Base-by-base conservation (phyloP, 1,140 invertebrate species). In the Ceratoteleas bidentatus region DNA sequence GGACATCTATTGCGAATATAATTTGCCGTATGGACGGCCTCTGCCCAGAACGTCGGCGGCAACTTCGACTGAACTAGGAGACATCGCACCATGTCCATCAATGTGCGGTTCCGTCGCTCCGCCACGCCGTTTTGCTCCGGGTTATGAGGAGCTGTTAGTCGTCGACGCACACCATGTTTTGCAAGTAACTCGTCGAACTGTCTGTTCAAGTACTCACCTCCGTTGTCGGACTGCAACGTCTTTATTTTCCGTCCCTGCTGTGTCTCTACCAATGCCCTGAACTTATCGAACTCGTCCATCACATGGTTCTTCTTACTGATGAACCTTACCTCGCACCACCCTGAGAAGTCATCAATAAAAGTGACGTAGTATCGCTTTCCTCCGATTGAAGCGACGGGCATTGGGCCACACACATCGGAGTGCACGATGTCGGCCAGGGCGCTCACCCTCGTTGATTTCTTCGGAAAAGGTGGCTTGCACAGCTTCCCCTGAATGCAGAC, bases 261-360 rank as follows among this genome's bases (percentile, higher is more conserved):
- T 5, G 47, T 50, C 14, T 50, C 47, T n/a, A 50, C 13, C 5
- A 2, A 4, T 4, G 11, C 66, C 81, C 34, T 49, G 38, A 32
- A 69, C 2, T 9, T 34, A 0, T 69, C 33, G 45, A 91, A 89
- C 69, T 85, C 84, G 8, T 87, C 49, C 10, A 88, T 80, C 1
- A 90, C 88, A 33, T 90, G 84, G 54, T 57, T 83, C 84, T 92
- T 92, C 2, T 84, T 77, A 49, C 87, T 88, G n/a, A 92, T 56
- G 53, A 92, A 82, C 62, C 88, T 86, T 6, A 90, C 84, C 73
- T 84, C 86, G 62, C 87, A 85, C 84, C 90, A 90, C 34, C 88
- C 80, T n/a, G 87, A 84, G 57, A 62, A 89, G 24, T 92, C 91
- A 81, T 93, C 92, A 3, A 90, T 91, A 38, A 92, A 90, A 0